Evolutionary conservation across 2,888 invertebrate species (phyloP).

Genomic region (Gastracanthus pulcherrimus): DNA sequence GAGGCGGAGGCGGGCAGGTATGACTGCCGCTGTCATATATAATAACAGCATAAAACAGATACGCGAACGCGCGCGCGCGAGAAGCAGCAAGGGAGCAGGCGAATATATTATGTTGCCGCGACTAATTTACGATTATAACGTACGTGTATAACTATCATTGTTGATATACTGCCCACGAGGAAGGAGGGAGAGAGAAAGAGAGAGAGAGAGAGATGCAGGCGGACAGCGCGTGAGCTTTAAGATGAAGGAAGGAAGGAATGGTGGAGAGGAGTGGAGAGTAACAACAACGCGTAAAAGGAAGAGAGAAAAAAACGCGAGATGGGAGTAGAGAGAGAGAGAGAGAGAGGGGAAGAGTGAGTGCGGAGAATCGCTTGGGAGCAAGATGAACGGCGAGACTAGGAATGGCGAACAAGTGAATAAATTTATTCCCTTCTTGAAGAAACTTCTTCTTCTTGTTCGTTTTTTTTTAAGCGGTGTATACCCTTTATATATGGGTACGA

Average conservation of each 20-base stretch:
- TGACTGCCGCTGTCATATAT: conserved; percentile 77
- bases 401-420: conserved; percentile 47
- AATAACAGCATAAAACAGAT: conserved; percentile 78
- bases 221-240: conserved; percentile 7
- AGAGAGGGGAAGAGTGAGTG: conserved; percentile 11
- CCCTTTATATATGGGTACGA: background rate
- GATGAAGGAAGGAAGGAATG: background rate
- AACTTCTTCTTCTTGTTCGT: background rate
- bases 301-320: background rate
- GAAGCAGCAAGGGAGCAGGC: conserved; percentile 70
- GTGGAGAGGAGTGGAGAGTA: conserved; percentile 4
- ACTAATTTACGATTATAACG: conserved; percentile 78
- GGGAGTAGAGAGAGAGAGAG: conserved; percentile 24
- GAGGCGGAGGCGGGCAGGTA: conserved; percentile 68
- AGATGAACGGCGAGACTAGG: conserved; percentile 43
- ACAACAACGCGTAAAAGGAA: conserved; percentile 22
- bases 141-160: conserved; percentile 78
- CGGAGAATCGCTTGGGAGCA: too few relatives aligned
- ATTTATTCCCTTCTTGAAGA: conserved; percentile 39
- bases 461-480: background rate
- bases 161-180: conserved; percentile 75
- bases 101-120: conserved; percentile 78
- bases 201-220: background rate
- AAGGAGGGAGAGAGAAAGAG: conserved; percentile 58
- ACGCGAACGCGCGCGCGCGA: conserved; percentile 67